Conservation (phyloP, 2,888 invertebrate genomes). For the Slavum lentiscoides region DNA sequence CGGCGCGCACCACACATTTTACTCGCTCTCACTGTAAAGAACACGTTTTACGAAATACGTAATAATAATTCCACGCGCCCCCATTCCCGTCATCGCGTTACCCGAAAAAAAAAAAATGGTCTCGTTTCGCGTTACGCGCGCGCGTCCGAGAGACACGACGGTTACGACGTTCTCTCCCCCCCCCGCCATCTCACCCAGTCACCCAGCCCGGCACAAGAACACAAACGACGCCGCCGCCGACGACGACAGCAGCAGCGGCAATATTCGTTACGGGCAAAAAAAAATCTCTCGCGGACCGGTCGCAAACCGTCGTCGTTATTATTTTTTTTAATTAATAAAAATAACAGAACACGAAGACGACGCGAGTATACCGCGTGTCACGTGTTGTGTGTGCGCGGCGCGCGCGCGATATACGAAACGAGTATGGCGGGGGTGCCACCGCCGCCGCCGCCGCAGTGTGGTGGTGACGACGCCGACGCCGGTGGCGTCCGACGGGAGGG, state of each 20-base stretch:
- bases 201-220: too few relatives aligned
- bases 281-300: too few relatives aligned
- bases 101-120: neutral
- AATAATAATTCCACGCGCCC: neutral
- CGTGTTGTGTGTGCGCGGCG: too few relatives aligned
- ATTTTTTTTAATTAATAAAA: too few relatives aligned
- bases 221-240: too few relatives aligned
- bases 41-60: neutral
- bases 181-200: too few relatives aligned
- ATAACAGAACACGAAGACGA: too few relatives aligned
- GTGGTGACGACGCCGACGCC: neutral
- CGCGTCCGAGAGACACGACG: neutral
- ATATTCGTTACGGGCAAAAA: too few relatives aligned
- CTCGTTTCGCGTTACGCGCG: neutral
- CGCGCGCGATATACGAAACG: neutral
- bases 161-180: neutral
- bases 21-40: neutral
- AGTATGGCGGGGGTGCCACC: conserved; percentile 13
- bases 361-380: too few relatives aligned
- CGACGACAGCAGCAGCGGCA: too few relatives aligned
- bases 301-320: too few relatives aligned
- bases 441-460: too few relatives aligned
- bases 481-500: neutral
- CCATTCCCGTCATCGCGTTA: neutral
- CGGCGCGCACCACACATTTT: neutral